phyloP scores from a whole-genome alignment of 2,113 vertebrate species.

The Entelurus aequoreus region DNA sequence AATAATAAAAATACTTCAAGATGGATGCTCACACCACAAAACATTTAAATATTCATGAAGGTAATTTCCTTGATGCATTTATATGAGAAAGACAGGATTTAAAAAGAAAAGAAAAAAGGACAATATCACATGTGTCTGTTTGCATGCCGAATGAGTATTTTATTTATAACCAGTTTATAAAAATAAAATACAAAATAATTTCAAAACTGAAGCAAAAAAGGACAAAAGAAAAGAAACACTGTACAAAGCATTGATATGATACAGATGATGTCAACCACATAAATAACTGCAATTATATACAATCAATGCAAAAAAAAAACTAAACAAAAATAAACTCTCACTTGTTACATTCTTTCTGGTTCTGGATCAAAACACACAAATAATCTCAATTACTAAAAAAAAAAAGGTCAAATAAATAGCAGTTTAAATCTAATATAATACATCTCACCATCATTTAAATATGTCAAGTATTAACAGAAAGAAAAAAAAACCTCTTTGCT shows the following conservation, averaged over 20 bases:
- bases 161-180: slow-evolving; percentile 99
- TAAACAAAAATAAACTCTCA: slow-evolving; percentile 33
- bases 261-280: slow-evolving; percentile 89
- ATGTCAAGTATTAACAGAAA: slow-evolving; percentile 48
- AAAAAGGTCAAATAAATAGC: slow-evolving; percentile 38
- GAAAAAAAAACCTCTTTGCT: too few relatives aligned
- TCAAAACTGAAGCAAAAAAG: slow-evolving; percentile 86
- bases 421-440: slow-evolving; percentile 26
- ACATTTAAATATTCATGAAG: too few relatives aligned
- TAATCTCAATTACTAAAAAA: slow-evolving; percentile 51
- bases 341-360: slow-evolving; percentile 69
- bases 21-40: too few relatives aligned
- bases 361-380: slow-evolving; percentile 61
- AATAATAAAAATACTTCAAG: too few relatives aligned
- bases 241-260: slow-evolving; percentile 98
- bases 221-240: slow-evolving; percentile 88
- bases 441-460: slow-evolving; percentile 40
- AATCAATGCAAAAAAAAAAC: slow-evolving; percentile 53
- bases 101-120: neutral
- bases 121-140: slow-evolving; percentile 28
- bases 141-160: slow-evolving; percentile 98
- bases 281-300: slow-evolving; percentile 99
- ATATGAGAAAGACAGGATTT: neutral
- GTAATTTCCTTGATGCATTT: neutral
- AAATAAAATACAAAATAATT: slow-evolving; percentile 99